A percentile compares a stretch with the other conserved stretches of the same genome.
Evolutionary conservation across 2,113 vertebrate species (phyloP).

Genomic region (Scatophagus argus): DNA sequence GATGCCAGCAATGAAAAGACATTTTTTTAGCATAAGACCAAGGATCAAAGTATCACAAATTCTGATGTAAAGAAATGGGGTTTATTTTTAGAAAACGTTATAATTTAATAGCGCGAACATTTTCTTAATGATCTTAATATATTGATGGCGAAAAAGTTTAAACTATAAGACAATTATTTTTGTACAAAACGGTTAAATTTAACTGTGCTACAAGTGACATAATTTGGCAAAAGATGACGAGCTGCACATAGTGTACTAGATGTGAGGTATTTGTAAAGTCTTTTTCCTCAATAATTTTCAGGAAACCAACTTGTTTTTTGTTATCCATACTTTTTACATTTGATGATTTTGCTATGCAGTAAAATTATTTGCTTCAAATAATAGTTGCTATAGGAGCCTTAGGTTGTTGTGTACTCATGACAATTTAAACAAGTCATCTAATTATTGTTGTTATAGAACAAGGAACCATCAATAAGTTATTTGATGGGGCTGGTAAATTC

Average conservation of each 20-base stretch:
- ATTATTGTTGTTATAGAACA: no score
- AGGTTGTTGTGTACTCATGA: no score
- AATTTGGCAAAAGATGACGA: neutral
- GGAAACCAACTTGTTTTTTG: neutral
- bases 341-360: no score
- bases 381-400: no score
- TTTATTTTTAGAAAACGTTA: neutral
- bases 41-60: neutral
- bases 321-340: no score
- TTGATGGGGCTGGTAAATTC: no score
- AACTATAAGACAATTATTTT: slow-evolving; percentile 2
- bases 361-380: no score
- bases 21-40: neutral
- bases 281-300: neutral
- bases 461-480: no score
- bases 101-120: neutral
- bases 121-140: no score
- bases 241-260: neutral
- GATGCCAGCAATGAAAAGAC: neutral
- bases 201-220: slow-evolving; percentile 13
- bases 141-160: no score
- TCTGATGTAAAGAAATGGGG: neutral
- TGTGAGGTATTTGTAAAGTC: neutral
- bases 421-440: no score
- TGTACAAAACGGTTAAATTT: slow-evolving; percentile 6